A percentile compares a stretch with the other conserved stretches of the same genome.
phyloP scores from a whole-genome alignment of 2,888 invertebrate genomes.

The Rutpela maculata region DNA sequence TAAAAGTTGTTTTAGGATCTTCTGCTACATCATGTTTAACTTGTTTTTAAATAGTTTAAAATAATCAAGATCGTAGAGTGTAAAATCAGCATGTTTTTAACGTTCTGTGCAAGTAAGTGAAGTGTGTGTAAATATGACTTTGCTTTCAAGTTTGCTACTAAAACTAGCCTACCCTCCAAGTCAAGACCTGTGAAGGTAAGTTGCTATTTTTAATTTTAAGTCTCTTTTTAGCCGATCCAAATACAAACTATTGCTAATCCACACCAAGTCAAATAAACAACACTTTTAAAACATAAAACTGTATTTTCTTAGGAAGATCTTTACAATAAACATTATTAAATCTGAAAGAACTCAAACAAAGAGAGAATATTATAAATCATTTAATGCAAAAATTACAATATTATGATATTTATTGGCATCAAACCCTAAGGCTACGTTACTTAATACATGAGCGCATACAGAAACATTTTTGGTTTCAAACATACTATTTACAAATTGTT shows the following conservation, averaged over 20 bases:
- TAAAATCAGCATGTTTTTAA: too few species aligned
- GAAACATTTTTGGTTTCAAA: constrained; percentile 39
- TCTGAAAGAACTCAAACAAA: constrained; percentile 28
- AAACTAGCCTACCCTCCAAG: too few species aligned
- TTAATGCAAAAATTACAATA: constrained; percentile 28
- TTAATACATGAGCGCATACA: constrained; percentile 36
- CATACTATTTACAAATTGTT: constrained; percentile 29
- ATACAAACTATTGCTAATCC: too few species aligned
- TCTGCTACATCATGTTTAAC: too few species aligned
- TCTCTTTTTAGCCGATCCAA: too few species aligned
- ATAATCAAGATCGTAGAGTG: too few species aligned
- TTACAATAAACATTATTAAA: constrained; percentile 40
- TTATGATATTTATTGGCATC: constrained; percentile 33
- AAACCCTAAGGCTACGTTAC: constrained; percentile 35
- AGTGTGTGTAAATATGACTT: too few species aligned
- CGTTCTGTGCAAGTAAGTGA: too few species aligned
- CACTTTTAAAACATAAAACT: constrained; percentile 32
- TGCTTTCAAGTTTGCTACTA: too few species aligned
- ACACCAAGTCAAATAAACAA: background rate
- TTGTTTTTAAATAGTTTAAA: too few species aligned
- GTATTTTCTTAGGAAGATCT: constrained; percentile 48
- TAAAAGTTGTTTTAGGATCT: background rate
- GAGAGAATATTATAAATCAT: constrained; percentile 22
- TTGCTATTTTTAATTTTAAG: too few species aligned
- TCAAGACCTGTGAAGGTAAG: too few species aligned